Conservation (phyloP, 2,797 vertebrate species). For the Delichon dasypus region DNA sequence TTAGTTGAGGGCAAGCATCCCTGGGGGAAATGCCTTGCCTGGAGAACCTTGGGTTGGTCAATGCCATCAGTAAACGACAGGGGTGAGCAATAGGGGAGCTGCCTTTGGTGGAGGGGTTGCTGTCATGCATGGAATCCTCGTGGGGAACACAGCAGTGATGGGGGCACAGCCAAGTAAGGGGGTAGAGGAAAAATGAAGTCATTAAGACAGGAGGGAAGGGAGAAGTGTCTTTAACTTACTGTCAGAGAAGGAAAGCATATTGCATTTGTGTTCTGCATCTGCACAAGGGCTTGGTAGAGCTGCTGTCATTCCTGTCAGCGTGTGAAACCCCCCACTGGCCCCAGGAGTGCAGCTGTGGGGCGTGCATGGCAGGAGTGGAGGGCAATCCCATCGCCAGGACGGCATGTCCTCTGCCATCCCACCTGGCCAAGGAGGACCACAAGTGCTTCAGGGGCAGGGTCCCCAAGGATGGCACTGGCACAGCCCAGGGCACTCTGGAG, state of each 20-base stretch:
- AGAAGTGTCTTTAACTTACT: neutral
- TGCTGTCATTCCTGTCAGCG: neutral
- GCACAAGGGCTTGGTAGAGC: neutral
- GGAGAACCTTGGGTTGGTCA: neutral
- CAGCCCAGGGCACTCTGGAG: neutral
- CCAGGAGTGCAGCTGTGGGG: neutral
- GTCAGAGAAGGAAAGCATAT: neutral
- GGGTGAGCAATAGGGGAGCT: neutral
- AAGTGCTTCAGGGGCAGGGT: neutral
- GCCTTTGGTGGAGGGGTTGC: neutral
- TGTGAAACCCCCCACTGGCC: fast-evolving
- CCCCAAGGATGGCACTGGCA: neutral
- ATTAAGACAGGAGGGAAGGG: neutral
- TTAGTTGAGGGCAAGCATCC: neutral
- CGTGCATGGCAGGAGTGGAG: neutral
- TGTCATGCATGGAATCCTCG: fast-evolving
- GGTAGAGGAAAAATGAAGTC: neutral
- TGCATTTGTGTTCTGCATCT: neutral
- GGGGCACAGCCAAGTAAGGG: neutral
- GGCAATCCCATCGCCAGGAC: neutral
- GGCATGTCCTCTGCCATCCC: neutral
- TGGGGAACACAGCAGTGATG: neutral
- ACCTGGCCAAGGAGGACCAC: neutral
- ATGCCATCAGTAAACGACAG: fast-evolving
- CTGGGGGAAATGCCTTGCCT: neutral